Percentiles rank a stretch among this genome's conserved stretches.
phyloP scores from a whole-genome alignment of 2,797 vertebrate species.

The Pseudochromis fuscus region DNA sequence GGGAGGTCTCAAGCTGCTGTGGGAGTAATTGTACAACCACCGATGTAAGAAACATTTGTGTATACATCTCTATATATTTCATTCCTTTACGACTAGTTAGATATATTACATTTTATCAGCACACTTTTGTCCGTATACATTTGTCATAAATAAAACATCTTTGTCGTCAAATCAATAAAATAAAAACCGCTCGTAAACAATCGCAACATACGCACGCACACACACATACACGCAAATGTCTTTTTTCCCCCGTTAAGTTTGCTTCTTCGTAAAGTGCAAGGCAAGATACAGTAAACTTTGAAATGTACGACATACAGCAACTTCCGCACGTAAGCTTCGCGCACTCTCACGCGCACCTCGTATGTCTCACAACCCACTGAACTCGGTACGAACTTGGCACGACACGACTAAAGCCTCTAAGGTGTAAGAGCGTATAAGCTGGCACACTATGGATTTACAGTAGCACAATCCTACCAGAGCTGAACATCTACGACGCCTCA shows the following conservation, averaged over 20 bases:
- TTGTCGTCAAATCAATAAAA: conserved; percentile 65
- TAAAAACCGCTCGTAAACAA: conserved; percentile 70
- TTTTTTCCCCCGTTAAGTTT: conserved; percentile 72
- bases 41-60: conserved; percentile 64
- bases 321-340: conserved; percentile 43
- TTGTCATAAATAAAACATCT: conserved; percentile 79
- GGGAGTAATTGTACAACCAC: conserved; percentile 52
- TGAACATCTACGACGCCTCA: conserved; percentile 62
- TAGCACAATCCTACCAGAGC: conserved; percentile 72
- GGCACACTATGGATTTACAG: conserved; percentile 77
- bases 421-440: conserved; percentile 68
- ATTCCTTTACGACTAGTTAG: conserved; percentile 72
- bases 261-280: conserved; percentile 87
- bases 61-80: conserved; percentile 60
- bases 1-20: conserved; percentile 48
- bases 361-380: conserved; percentile 65
- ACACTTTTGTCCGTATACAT: conserved; percentile 71
- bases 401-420: conserved; percentile 81
- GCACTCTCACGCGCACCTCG: conserved; percentile 18
- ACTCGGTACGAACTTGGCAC: conserved; percentile 82
- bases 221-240: conserved; percentile 45
- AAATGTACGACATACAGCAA: conserved; percentile 79
- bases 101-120: conserved; percentile 74
- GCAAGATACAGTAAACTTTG: conserved; percentile 84
- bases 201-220: conserved; percentile 49